A percentile compares a stretch with the other conserved stretches of the same genome.
phyloP scores from a whole-genome alignment of 1,140 invertebrate genomes.

The Calosoma granatense region DNA sequence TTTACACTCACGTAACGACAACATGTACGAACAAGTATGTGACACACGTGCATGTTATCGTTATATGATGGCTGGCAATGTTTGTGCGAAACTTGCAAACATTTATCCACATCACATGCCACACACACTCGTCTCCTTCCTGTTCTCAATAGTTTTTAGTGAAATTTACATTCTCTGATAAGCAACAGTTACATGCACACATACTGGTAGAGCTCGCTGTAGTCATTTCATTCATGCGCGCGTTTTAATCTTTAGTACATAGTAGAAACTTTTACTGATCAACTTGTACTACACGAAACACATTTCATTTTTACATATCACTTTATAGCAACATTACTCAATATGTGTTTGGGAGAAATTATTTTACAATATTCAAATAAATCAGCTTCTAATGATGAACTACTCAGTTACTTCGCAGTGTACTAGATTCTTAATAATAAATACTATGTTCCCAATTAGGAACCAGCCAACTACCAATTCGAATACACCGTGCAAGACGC shows the following conservation, averaged over 20 bases:
- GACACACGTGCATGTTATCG: background rate
- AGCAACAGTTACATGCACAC: too few relatives aligned
- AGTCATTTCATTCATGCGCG: too few relatives aligned
- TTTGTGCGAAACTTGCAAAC: background rate
- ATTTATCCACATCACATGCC: background rate
- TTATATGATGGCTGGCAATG: background rate
- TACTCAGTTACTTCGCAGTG: background rate
- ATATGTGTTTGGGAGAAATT: too few relatives aligned
- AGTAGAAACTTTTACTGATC: too few relatives aligned
- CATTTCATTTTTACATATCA: background rate
- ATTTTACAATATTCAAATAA: background rate
- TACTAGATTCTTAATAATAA: background rate
- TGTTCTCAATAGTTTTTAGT: background rate
- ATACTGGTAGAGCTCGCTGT: too few relatives aligned
- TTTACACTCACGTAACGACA: background rate
- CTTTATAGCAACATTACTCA: background rate
- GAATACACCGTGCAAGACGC: conserved; percentile 63
- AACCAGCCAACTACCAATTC: conserved; percentile 63
- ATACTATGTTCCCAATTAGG: conserved; percentile 23
- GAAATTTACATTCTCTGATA: too few relatives aligned
- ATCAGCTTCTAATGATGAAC: background rate
- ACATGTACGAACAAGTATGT: background rate
- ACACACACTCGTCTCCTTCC: background rate
- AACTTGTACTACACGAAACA: background rate
- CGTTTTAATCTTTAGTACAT: too few relatives aligned